phyloP scores from a whole-genome alignment of 2,113 vertebrate genomes.

The Origma solitaria region DNA sequence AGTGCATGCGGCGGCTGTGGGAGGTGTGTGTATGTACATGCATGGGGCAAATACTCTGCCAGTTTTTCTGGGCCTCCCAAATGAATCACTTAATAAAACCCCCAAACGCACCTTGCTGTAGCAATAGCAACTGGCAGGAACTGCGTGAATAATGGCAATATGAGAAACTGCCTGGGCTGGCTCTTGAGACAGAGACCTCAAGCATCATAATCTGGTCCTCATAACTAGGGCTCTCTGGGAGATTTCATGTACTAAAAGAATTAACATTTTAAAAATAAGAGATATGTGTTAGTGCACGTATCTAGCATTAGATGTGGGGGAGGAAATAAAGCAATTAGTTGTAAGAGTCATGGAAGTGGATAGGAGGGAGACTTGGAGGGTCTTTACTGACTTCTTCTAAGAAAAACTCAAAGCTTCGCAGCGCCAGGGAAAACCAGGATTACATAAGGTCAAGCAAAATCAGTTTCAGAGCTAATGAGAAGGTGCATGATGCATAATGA shows the following conservation, averaged over 20 bases:
- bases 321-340: not conserved
- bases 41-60: accelerated
- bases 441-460: not conserved
- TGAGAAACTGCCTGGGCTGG: not conserved
- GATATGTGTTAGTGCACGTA: not conserved
- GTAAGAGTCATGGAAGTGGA: not conserved
- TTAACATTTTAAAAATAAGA: not conserved
- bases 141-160: not conserved
- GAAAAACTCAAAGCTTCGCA: not conserved
- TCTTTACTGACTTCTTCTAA: not conserved
- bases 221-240: not conserved
- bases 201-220: not conserved
- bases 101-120: not conserved
- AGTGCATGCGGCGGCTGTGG: accelerated
- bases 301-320: not conserved
- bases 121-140: not conserved
- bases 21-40: too few relatives aligned
- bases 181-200: not conserved
- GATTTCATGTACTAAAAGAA: not conserved
- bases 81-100: not conserved
- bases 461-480: not conserved
- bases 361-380: not conserved
- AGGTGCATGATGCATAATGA: not conserved
- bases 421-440: not conserved
- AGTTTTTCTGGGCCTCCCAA: not conserved